Evolutionary conservation across 2,888 invertebrate species (phyloP), one percentile per base, ranked within the genome.

Genomic region (Matsumyia berberina): DNA sequence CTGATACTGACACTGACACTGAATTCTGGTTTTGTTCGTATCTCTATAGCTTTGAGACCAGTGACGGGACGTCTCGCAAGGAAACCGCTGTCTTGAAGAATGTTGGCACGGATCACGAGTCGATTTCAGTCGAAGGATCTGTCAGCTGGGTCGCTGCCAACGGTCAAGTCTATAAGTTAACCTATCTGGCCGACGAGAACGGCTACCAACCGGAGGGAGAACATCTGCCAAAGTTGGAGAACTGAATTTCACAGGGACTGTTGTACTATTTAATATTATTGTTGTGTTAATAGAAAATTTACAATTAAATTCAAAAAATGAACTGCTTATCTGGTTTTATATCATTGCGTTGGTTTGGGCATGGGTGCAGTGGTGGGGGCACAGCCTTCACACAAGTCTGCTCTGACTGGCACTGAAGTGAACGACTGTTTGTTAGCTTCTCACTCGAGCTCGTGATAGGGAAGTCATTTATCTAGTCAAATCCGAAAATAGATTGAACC

Each of bases 141-240:
- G 93, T 93, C 88, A 89, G 91, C 8, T 93, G 93, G 93, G 90
- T 93, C 0, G 93, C 92, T 17, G 93, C 93, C 31, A 93, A 94
- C 86, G 93, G 93, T 0, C 92, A 93, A 19, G 90, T 90, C 0
- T 94, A 94, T 88, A 93, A 92, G 12, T 93, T 95, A 73, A 93
- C 87, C 37, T 90, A 89, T 86, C 55, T 89, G 76, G 89, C 90
- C 60, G 89, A 90, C 64, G 89, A 89, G 76, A 89, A 89, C 76
- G 89, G 88, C 15, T 91, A 89, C 88, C 89, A 90, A 86, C 88
- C 90, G 33, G 88, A 89, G 86, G 89, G 88, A 5, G 89, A 88
- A 35, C 90, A 90, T 88, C 86, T 90, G 73, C 90, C 90, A 57
- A 83, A 83, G 44, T 24, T 72, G 33, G 29, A 33, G 17, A 51